Conservation (phyloP, 2,888 invertebrate genomes). For the Spisula subtruncata region DNA sequence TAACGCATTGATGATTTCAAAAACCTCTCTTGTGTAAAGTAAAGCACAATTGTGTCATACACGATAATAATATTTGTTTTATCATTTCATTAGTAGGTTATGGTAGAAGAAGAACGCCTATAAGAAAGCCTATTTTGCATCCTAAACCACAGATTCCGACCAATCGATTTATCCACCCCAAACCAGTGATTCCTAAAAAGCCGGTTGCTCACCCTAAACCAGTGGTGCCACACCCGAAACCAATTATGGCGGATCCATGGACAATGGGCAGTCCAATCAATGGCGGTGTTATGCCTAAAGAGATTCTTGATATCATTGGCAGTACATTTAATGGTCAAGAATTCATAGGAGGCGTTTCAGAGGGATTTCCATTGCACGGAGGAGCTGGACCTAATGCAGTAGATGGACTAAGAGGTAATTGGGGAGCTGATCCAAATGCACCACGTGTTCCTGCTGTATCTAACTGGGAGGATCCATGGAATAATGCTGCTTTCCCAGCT, state of each 20-base stretch:
- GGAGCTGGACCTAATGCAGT: slow-evolving; percentile 24
- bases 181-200: neutral
- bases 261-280: neutral
- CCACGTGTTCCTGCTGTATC: slow-evolving; percentile 34
- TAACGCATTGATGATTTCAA: neutral
- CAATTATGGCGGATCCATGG: neutral
- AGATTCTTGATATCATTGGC: slow-evolving; percentile 48
- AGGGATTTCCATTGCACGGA: slow-evolving; percentile 56
- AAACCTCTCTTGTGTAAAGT: no score
- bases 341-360: slow-evolving; percentile 44
- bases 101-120: neutral
- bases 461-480: slow-evolving; percentile 57
- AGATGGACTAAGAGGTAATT: slow-evolving; percentile 54
- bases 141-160: neutral
- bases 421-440: slow-evolving; percentile 44
- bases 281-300: slow-evolving; percentile 26
- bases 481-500: slow-evolving; percentile 33
- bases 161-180: neutral
- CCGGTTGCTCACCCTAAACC: neutral
- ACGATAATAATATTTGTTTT: neutral
- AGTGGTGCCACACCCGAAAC: neutral
- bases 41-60: neutral
- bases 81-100: neutral
- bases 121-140: neutral
- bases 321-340: slow-evolving; percentile 43